These are phyloP conservation scores for Scortum barcoo DNA, from an alignment of 2,113 vertebrate genomes.

Conservation along the genomic window DNA sequence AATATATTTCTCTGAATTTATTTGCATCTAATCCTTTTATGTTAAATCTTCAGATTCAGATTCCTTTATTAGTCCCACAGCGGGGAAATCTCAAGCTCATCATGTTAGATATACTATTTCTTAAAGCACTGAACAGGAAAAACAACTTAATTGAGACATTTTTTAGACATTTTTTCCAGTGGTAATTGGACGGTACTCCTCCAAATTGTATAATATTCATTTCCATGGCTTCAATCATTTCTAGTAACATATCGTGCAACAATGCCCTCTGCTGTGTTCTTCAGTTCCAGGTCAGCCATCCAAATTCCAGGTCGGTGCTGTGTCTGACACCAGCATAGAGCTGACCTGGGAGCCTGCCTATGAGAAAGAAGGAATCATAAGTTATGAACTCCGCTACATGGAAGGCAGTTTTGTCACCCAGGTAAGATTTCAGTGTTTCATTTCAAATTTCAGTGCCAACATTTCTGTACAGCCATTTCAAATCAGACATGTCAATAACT, in stretches of 20 bases:
- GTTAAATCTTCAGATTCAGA: too few species aligned
- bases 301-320: constrained; percentile 94
- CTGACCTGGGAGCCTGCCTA: constrained; percentile 93
- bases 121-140: constrained; percentile 4
- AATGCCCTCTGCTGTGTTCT: constrained; percentile 34
- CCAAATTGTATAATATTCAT: neutral
- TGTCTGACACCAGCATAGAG: constrained; percentile 92
- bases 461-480: neutral
- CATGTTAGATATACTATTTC: constrained; percentile 23
- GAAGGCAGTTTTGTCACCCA: constrained; percentile 87
- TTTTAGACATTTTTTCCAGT: neutral
- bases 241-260: neutral
- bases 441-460: neutral
- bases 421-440: constrained; percentile 77
- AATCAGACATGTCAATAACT: neutral
- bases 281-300: constrained; percentile 96
- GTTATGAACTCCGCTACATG: constrained; percentile 92
- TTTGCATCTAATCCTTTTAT: neutral
- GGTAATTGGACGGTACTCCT: neutral
- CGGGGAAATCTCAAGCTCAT: neutral
- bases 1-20: neutral
- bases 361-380: constrained; percentile 93
- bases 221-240: neutral
- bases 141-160: neutral
- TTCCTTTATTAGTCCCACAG: too few species aligned